Base-by-base conservation (phyloP, 2,888 invertebrate genomes). In the Harmothoe impar region DNA sequence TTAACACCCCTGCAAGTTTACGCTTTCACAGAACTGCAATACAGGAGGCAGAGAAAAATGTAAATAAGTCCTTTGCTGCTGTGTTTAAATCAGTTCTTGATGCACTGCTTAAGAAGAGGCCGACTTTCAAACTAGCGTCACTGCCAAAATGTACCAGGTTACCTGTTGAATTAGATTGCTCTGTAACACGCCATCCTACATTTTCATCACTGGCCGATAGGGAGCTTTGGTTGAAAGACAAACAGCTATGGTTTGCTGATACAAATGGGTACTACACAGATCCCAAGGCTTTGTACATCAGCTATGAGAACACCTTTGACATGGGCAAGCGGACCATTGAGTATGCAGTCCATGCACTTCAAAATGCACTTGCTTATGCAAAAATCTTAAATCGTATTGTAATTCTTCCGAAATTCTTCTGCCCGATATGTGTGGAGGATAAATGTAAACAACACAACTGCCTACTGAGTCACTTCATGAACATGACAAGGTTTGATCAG, bases 331-430 rank as follows among this genome's bases (percentile, higher is more conserved):
- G 84, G 12, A 84, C 43, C 5, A 23, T n/a, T 12, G 52, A 84
- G 84, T 84, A 43, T 29, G 20, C 20, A 17, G 35, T 84, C 43
- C 84, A 84, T 84, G 84, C 84, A 17, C 84, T 84, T 20, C 29
- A 84, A 35, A 84, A 84, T 84, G 84, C 84, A 12, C 84, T 84
- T 23, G 84, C 84, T 23, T 51, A n/a, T 51, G 84, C 35, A 12
- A 33, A 43, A 15, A 84, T 84, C 25, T 35, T 84, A 35, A 43
- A 84, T 25, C 20, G 84, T 20, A 35, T 23, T 20, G 84, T 84
- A 3, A 84, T 84, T 35, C 84, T 84, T 0, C 84, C 84, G n/a
- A 84, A 84, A 29, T 84, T 84, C 84, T 29, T 84, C 84, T 84
- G 84, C 23, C 12, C 12, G 10, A 35, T 35, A 84, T 84, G 84